These are phyloP conservation scores for Anodontia alba DNA, from an alignment of 2,888 invertebrate species.

Conservation along the genomic window DNA sequence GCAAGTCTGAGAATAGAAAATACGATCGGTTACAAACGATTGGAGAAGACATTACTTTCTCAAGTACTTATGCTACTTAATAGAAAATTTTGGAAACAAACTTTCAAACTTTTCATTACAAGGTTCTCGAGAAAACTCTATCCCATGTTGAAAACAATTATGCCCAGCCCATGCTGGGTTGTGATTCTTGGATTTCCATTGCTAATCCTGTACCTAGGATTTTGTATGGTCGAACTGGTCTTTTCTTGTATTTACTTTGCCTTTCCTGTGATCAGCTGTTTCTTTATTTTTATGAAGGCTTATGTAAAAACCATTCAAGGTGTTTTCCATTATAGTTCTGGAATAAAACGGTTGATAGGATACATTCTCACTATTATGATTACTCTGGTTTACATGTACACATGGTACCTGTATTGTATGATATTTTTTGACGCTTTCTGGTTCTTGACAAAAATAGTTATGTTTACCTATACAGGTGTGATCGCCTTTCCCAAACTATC, in stretches of 20 bases:
- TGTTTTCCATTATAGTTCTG: not conserved
- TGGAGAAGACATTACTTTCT: constrained; percentile 29
- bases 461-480: constrained; percentile 48
- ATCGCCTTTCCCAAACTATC: constrained; percentile 48
- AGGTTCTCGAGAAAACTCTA: constrained; percentile 2
- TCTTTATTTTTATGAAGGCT: constrained; percentile 37
- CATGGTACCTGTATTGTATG: constrained; percentile 52
- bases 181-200: not conserved
- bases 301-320: not conserved
- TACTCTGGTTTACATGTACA: constrained; percentile 6
- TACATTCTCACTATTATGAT: constrained; percentile 8
- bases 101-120: constrained; percentile 10
- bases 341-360: not conserved
- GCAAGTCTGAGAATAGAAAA: constrained; percentile 16
- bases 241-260: constrained; percentile 24
- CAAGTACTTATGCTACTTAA: constrained; percentile 44
- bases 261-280: constrained; percentile 40
- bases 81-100: constrained; percentile 36
- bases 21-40: constrained; percentile 34
- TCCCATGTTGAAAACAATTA: not conserved
- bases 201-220: constrained; percentile 20
- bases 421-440: constrained; percentile 50
- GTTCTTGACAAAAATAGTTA: constrained; percentile 48
- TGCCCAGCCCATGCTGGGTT: not conserved
- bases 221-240: constrained; percentile 32